These are phyloP conservation scores for Molorchus minor DNA, from an alignment of 2,888 invertebrate species.

Conservation along the genomic window DNA sequence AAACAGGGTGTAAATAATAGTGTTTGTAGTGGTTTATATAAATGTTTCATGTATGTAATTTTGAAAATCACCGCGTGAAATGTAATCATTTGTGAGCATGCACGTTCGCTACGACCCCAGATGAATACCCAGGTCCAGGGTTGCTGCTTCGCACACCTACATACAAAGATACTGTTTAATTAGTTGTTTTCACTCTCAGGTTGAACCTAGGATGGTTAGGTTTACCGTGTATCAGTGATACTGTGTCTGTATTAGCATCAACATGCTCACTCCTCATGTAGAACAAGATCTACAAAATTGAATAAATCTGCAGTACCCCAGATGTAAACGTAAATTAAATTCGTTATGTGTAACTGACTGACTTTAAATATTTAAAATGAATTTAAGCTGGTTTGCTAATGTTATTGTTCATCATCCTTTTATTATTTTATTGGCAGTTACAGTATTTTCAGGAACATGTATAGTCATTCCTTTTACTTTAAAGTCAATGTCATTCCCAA, in stretches of 20 bases:
- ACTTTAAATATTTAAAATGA: slow-evolving; percentile 32
- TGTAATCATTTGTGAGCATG: too few species aligned
- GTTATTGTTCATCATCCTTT: slow-evolving; percentile 75
- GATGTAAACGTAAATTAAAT: slow-evolving; percentile 7
- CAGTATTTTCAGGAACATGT: slow-evolving; percentile 72
- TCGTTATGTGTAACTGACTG: slow-evolving; percentile 13
- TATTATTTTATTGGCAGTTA: slow-evolving; percentile 70
- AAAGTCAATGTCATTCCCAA: slow-evolving; percentile 73
- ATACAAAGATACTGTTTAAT: slow-evolving; percentile 20
- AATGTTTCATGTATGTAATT: too few species aligned
- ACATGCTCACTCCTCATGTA: slow-evolving; percentile 4
- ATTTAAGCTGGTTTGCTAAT: slow-evolving; percentile 68
- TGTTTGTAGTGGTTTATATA: too few species aligned
- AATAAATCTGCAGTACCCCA: slow-evolving; percentile 1
- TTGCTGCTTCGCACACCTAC: slow-evolving; percentile 9
- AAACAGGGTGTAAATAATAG: too few species aligned
- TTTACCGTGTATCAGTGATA: slow-evolving; percentile 6
- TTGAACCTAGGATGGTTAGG: slow-evolving; percentile 3
- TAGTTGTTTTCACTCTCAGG: slow-evolving; percentile 12
- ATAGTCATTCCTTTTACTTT: slow-evolving; percentile 72
- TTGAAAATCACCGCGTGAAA: too few species aligned
- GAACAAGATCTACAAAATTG: slow-evolving; percentile 2
- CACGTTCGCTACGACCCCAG: slow-evolving; percentile 36
- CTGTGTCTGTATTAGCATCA: background rate
- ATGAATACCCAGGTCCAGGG: slow-evolving; percentile 20